Base-by-base conservation (phyloP, 2,797 vertebrate species). In the Falco biarmicus region DNA sequence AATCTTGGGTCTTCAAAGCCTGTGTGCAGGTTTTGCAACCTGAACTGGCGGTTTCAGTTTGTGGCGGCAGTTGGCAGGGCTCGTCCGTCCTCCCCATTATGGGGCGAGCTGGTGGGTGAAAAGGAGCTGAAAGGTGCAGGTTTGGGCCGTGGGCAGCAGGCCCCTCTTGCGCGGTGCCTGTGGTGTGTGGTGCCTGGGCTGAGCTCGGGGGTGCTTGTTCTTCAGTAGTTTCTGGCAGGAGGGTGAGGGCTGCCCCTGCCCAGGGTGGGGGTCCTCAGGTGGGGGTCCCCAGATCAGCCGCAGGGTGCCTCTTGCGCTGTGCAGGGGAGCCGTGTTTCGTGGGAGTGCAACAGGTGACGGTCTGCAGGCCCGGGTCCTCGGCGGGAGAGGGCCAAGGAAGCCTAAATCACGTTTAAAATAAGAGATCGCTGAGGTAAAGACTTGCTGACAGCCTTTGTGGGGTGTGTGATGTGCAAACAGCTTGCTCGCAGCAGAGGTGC, bases 31-130 rank as follows among this genome's bases (percentile, higher is more conserved):
- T 41, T 74, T 74, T 68, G 73, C 79, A 64, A 64, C 45, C 47
- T 41, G 41, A 24, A n/a, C 25, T 56, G 71, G 47, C 51, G 11
- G 28, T 45, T 61, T 84, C 31, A 7, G 0, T 41, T 51, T 70
- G 41, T 60, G 57, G n/a, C 4, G 2, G 48, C 84, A 64, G 54
- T 19, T 85, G 76, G 28, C 70, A 70, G 63, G 19, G 25, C 8
- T 78, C 0, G 0, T 57, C 54, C n/a, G 3, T 11, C 43, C 47
- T 56, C 25, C 51, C 31, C 59, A 29, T 29, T 73, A 32, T 0
- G 13, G 64, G 34, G 60, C 54, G 43, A 47, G 19, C 13, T 39
- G n/a, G 28, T 15, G 54, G 37, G 17, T 25, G 17, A 47, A 45
- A 80, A 51, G 54, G 41, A 50, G 41, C 24, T 65, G 8, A 57